Conservation (phyloP, 2,797 vertebrate genomes). For the Adelosebastes latens region DNA sequence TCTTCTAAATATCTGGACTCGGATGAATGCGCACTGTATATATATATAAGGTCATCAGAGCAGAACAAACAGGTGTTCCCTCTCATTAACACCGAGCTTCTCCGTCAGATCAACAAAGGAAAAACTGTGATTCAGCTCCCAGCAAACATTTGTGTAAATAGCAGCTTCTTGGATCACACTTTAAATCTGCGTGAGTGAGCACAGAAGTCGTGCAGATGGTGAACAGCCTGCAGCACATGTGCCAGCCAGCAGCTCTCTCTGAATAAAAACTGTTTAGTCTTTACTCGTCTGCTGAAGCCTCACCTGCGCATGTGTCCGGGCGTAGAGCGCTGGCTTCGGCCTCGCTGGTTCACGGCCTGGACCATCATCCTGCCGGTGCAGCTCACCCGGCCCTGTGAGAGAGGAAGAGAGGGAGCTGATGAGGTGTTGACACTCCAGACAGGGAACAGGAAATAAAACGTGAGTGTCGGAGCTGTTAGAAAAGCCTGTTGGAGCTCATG, state of each 20-base stretch:
- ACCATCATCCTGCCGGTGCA: constrained; percentile 98
- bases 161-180: constrained; percentile 25
- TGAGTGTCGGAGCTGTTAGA: constrained; percentile 40
- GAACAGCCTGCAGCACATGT: constrained; percentile 14
- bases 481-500: constrained; percentile 23
- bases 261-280: background rate
- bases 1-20: background rate
- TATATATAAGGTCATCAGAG: constrained; percentile 39
- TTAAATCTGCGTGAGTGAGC: background rate
- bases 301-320: constrained; percentile 92
- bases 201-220: constrained; percentile 29
- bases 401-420: constrained; percentile 5
- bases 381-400: constrained; percentile 89
- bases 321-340: constrained; percentile 90
- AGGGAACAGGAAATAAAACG: constrained; percentile 46
- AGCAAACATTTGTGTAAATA: constrained; percentile 40
- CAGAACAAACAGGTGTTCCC: constrained; percentile 56
- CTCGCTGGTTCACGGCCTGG: constrained; percentile 97
- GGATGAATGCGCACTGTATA: constrained; percentile 16
- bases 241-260: constrained; percentile 14
- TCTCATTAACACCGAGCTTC: constrained; percentile 37
- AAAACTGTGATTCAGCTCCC: constrained; percentile 18
- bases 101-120: background rate
- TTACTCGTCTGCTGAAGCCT: background rate
- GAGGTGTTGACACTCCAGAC: constrained; percentile 43